Evolutionary conservation across 35 echinoderm and acorn worm species (phyloP).

Genomic region (Anneissia japonica): DNA sequence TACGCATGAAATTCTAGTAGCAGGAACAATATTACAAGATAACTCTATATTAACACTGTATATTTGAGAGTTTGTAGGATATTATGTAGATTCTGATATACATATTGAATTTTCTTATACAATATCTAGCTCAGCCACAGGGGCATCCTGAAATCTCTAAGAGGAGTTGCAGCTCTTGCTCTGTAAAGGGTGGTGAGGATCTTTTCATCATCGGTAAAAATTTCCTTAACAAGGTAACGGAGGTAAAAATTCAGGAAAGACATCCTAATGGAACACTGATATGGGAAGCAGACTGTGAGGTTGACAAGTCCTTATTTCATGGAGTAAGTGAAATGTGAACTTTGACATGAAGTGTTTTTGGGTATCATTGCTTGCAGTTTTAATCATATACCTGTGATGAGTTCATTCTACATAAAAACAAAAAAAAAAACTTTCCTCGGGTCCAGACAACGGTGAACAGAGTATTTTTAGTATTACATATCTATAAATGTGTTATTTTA

Average conservation of each 20-base stretch:
- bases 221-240: slow-evolving; percentile 74
- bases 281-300: slow-evolving; percentile 78
- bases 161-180: slow-evolving; percentile 64
- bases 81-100: background rate
- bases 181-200: slow-evolving; percentile 79
- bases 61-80: background rate
- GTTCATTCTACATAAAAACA: too few species aligned
- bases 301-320: slow-evolving; percentile 88
- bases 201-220: slow-evolving; percentile 98
- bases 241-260: slow-evolving; percentile 73
- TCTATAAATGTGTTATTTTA: background rate
- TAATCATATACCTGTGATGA: too few species aligned
- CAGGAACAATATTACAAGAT: background rate
- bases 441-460: background rate
- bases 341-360: background rate
- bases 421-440: too few species aligned
- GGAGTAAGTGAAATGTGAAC: slow-evolving; percentile 55
- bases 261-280: slow-evolving; percentile 42
- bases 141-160: slow-evolving; percentile 97
- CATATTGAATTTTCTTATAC: background rate
- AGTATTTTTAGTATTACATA: background rate
- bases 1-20: background rate
- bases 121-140: slow-evolving; percentile 74
- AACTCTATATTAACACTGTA: background rate
- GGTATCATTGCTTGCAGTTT: too few species aligned